Base-by-base conservation (phyloP, 2,888 invertebrate genomes). In the Ectemnius cavifrons region DNA sequence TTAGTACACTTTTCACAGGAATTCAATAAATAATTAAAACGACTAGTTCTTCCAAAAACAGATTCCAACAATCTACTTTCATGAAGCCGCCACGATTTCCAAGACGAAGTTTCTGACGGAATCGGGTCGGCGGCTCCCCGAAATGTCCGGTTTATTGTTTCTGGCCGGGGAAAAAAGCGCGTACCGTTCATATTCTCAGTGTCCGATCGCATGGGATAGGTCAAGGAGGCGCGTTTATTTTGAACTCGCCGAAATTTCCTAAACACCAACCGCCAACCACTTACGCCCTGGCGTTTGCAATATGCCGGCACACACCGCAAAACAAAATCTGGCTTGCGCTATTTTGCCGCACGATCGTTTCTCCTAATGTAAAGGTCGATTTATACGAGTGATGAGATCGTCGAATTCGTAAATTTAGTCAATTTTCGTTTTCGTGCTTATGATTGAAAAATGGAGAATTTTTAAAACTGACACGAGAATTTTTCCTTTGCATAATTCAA, bases 181-280 rank as follows among this genome's bases (percentile, higher is more conserved):
- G 62, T 67, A 71, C 63, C 63, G 73, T 82, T 80, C 76, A 71
- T 82, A 76, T 77, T 72, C 63, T 70, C 73, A 65, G 67, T 75
- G 73, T 78, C 78, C 73, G 75, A 78, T 84, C 77, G 75, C 74
- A 77, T 86, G 76, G 80, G 86, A 84, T 87, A 88, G 88, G 88
- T 88, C 87, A 87, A 81, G 88, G 82, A 68, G 62, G 28, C 23
- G 18, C 67, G 88, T 88, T 88, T 88, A 85, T 88, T 88, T 88
- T 86, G 75, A 78, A 85, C 82, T 80, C 81, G 80, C 75, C 78
- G 67, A 85, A 84, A 88, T 86, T 85, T 85, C 80, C 82, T 73
- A 84, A 88, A 86, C 86, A 85, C 80, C 79, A 65, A 37, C 56
- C 67, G 61, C 74, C 67, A 37, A 62, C 68, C 71, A 49, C 65